Percentiles rank a stretch among this genome's conserved stretches.
Conservation (phyloP, 2,797 vertebrate species). For the Silurus lanzhouensis region DNA sequence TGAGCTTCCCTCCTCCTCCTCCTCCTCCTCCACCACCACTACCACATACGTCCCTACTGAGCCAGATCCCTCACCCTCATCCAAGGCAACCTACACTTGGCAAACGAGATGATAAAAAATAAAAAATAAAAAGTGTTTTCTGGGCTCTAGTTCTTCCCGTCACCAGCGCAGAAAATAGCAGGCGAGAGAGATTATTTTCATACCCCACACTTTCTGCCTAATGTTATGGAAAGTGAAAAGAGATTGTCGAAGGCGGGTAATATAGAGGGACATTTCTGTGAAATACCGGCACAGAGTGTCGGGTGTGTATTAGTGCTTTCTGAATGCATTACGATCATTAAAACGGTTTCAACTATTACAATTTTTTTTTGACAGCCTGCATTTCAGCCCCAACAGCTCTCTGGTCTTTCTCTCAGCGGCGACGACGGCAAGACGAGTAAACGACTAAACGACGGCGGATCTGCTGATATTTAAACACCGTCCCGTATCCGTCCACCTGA, state of each 20-base stretch:
- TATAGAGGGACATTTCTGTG: constrained; percentile 45
- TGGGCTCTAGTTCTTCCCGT: constrained; percentile 51
- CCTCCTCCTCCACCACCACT: constrained; percentile 62
- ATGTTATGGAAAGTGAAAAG: constrained; percentile 56
- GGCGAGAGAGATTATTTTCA: constrained; percentile 57
- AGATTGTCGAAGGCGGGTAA: constrained; percentile 54
- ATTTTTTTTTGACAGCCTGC: constrained; percentile 15
- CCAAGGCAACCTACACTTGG: constrained; percentile 76
- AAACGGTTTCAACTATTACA: constrained; percentile 24
- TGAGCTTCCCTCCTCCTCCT: constrained; percentile 64
- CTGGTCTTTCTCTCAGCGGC: not conserved
- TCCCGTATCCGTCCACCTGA: not conserved
- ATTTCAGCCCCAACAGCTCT: constrained; percentile 57
- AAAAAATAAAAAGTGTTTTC: constrained; percentile 47
- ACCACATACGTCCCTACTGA: constrained; percentile 61
- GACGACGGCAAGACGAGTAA: too few relatives aligned
- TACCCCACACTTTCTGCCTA: constrained; percentile 55
- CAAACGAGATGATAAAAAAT: constrained; percentile 67
- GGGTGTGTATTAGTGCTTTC: constrained; percentile 40
- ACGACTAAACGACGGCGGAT: too few relatives aligned
- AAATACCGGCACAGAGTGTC: constrained; percentile 41
- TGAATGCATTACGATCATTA: constrained; percentile 24
- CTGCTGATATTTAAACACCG: not conserved
- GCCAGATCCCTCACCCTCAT: constrained; percentile 67
- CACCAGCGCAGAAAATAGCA: constrained; percentile 57